These are phyloP conservation scores for Cyclina sinensis DNA, from an alignment of 1,140 invertebrate species.

Conservation along the genomic window DNA sequence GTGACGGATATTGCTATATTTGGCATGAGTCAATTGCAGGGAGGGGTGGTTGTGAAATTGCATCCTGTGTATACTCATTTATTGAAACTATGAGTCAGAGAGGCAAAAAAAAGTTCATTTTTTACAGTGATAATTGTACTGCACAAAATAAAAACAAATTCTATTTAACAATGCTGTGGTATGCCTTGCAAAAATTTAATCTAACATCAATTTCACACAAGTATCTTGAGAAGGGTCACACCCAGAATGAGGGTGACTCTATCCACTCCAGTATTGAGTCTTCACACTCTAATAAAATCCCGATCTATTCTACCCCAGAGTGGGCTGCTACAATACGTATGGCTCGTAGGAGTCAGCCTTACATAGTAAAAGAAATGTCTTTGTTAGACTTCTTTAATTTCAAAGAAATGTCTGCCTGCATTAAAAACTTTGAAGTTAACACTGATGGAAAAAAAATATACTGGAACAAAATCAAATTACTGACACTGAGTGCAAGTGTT, in stretches of 20 bases:
- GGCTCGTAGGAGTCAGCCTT: background rate
- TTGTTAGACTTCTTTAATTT: conserved; percentile 3
- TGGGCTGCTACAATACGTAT: background rate
- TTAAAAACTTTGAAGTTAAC: conserved; percentile 41
- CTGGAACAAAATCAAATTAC: conserved; percentile 4
- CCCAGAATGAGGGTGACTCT: background rate
- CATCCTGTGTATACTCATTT: conserved; percentile 36
- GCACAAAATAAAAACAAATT: conserved; percentile 41
- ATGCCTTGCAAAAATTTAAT: conserved; percentile 1
- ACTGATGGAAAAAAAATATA: conserved; percentile 23
- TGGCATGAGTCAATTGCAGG: conserved; percentile 34
- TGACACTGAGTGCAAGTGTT: background rate
- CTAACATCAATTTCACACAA: conserved; percentile 25
- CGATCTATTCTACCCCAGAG: conserved; percentile 2
- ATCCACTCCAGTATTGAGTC: background rate
- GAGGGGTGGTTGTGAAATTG: conserved; percentile 30
- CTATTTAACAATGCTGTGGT: conserved; percentile 42
- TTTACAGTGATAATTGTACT: conserved; percentile 48
- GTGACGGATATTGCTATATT: too few species aligned
- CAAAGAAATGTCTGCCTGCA: background rate
- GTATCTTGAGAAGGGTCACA: background rate
- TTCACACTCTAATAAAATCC: background rate
- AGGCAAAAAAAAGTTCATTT: conserved; percentile 1
- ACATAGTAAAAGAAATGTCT: background rate
- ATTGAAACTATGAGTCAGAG: background rate